Evolutionary conservation across 2,113 vertebrate species (phyloP).

Genomic region (Haliaeetus leucogaster): DNA sequence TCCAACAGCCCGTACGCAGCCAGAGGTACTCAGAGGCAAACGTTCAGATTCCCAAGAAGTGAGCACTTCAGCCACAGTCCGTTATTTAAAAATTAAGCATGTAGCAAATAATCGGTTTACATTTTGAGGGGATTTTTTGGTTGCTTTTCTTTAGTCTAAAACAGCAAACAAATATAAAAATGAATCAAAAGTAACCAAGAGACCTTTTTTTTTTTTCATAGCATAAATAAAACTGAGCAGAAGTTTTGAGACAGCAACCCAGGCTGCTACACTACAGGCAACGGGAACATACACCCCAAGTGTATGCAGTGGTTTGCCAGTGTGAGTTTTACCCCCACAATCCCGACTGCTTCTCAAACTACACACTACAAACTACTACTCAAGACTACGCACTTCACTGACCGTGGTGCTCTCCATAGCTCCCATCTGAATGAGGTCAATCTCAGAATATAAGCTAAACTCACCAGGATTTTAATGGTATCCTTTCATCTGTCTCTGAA

Average conservation of each 20-base stretch:
- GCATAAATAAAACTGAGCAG: background rate
- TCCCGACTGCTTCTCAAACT: background rate
- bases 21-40: background rate
- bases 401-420: rapidly evolving
- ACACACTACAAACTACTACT: background rate
- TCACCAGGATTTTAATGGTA: background rate
- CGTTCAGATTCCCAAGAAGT: background rate
- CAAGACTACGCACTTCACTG: rapidly evolving
- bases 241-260: background rate
- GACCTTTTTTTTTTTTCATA: background rate
- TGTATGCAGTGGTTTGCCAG: background rate
- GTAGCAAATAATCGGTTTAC: background rate
- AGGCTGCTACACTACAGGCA: background rate
- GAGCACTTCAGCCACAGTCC: background rate
- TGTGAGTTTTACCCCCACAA: background rate
- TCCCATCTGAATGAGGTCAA: background rate
- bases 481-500: background rate
- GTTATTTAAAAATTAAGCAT: background rate
- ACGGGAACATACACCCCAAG: background rate
- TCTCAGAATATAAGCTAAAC: background rate
- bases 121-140: background rate
- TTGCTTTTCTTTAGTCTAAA: background rate
- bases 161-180: background rate
- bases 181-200: background rate
- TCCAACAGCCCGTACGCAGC: background rate